Percentiles rank a stretch among this genome's conserved stretches.
Evolutionary conservation across 2,888 invertebrate species (phyloP).

Genomic region (Deilephila porcellus): DNA sequence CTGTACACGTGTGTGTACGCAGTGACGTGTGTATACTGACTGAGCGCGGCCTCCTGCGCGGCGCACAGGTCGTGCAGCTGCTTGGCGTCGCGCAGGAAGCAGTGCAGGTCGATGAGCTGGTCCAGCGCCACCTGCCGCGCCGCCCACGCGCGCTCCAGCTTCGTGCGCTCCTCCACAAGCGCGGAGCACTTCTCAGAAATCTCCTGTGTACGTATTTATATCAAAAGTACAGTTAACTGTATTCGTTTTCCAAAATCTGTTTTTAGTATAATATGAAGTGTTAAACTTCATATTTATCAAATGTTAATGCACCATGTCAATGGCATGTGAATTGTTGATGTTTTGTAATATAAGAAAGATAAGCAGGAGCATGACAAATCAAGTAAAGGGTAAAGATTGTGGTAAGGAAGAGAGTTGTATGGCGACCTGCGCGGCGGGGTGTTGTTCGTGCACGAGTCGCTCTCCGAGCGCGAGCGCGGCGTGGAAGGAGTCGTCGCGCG

Average conservation of each 20-base stretch:
- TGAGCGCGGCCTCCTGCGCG: conserved; percentile 92
- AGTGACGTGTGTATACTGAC: conserved; percentile 54
- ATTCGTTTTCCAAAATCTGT: too few species aligned
- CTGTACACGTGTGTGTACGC: neutral
- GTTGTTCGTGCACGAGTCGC: conserved; percentile 93
- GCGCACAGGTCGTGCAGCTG: conserved; percentile 95
- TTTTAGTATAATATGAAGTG: too few species aligned
- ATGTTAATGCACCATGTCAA: too few species aligned
- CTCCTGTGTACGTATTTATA: conserved; percentile 73
- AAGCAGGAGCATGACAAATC: too few species aligned
- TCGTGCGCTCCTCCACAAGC: conserved; percentile 91
- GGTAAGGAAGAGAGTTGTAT: neutral
- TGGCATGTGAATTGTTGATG: too few species aligned
- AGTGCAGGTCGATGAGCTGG: conserved; percentile 96
- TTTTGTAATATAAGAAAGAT: too few species aligned
- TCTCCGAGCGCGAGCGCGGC: conserved; percentile 90
- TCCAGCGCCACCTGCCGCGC: conserved; percentile 94
- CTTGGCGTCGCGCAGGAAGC: conserved; percentile 97
- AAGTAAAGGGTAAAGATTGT: conserved; percentile 19
- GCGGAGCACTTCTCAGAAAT: conserved; percentile 92
- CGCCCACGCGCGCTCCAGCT: conserved; percentile 94
- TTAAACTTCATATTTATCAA: too few species aligned
- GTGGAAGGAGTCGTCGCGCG: conserved; percentile 90
- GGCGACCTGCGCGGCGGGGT: conserved; percentile 70
- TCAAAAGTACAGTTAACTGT: too few species aligned